These are phyloP conservation scores for Phaonia tiefii DNA, from an alignment of 2,888 invertebrate species.

Conservation along the genomic window DNA sequence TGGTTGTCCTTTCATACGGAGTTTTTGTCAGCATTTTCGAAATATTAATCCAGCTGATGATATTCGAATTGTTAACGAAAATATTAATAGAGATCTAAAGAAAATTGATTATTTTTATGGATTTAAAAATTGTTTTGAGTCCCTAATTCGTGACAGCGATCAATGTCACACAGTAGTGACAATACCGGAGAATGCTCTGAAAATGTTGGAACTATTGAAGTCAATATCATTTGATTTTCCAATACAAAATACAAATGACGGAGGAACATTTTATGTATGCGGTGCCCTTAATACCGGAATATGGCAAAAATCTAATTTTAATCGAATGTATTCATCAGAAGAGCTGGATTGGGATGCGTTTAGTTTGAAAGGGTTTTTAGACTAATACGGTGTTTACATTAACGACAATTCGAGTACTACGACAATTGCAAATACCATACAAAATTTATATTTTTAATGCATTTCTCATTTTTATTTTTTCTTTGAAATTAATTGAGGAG, in stretches of 20 bases:
- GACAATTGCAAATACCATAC: too few relatives aligned
- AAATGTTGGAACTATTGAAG: background rate
- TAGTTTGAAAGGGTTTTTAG: too few relatives aligned
- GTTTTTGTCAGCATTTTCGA: conserved; percentile 2
- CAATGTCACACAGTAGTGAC: background rate
- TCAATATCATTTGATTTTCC: background rate
- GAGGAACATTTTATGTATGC: background rate
- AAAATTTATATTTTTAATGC: too few relatives aligned
- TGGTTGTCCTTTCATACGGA: conserved; percentile 23
- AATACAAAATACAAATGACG: background rate
- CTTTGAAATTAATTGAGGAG: too few relatives aligned
- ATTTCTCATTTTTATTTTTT: too few relatives aligned
- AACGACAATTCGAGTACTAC: too few relatives aligned
- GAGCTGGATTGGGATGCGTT: background rate
- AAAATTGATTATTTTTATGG: background rate
- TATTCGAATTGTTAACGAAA: background rate
- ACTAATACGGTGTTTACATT: too few relatives aligned
- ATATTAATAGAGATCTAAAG: background rate
- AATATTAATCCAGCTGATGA: background rate
- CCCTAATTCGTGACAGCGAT: background rate
- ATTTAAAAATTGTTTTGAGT: background rate
- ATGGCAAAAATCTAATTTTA: background rate
- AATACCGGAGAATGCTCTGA: background rate
- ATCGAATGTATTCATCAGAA: background rate
- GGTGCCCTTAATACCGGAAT: background rate